Evolutionary conservation across 2,888 invertebrate species (phyloP).

Genomic region (Lasioglossum calceatum): DNA sequence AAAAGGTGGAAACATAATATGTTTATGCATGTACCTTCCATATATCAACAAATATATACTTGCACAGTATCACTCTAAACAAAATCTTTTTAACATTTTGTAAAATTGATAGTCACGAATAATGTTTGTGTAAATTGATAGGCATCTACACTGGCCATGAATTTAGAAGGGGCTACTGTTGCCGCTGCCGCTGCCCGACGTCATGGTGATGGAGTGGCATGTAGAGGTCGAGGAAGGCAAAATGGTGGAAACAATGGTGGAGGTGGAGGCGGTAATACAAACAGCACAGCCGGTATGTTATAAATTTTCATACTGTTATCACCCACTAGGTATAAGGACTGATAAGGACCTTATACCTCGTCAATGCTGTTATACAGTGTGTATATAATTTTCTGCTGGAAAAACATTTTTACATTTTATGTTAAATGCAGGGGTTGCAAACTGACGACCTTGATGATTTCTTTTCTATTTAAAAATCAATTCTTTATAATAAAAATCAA

Average conservation of each 20-base stretch:
- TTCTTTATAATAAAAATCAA: too few relatives aligned
- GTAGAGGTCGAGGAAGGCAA: constrained; percentile 15
- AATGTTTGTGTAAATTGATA: constrained; percentile 12
- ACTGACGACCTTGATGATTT: neutral
- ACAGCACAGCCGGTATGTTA: neutral
- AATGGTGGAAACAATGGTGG: neutral
- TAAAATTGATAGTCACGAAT: neutral
- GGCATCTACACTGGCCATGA: constrained; percentile 17
- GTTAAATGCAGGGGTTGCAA: neutral
- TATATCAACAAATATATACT: neutral
- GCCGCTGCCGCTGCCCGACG: neutral
- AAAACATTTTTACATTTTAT: neutral
- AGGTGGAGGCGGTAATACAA: neutral
- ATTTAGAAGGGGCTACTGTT: neutral
- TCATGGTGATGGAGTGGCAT: constrained; percentile 18
- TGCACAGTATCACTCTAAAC: neutral
- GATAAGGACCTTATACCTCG: too few relatives aligned
- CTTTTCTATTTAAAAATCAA: neutral
- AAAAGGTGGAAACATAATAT: too few relatives aligned
- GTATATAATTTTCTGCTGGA: neutral
- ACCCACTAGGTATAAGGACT: too few relatives aligned
- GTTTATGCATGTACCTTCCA: too few relatives aligned
- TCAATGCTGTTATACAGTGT: neutral
- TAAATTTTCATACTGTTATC: neutral
- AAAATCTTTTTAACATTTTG: neutral